Base-by-base conservation (phyloP, 2,797 vertebrate genomes). In the Pseudochromis fuscus region DNA sequence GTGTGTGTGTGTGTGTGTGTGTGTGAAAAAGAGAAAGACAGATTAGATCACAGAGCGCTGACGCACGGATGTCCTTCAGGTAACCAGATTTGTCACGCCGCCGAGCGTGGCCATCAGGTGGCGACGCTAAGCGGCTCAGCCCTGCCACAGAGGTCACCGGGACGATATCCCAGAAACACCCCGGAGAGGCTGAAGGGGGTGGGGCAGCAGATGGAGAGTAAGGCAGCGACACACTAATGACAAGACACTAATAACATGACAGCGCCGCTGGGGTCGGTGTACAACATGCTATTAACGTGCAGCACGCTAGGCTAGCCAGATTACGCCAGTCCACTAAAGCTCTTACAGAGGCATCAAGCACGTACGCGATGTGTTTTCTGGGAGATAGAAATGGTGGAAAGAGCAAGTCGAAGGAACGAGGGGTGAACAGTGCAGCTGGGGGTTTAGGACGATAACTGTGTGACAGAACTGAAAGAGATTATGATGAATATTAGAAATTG, bases 51-150 rank as follows among this genome's bases (percentile, higher is more conserved):
- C 23, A 56, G 52, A 66, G 75, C 30, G 24, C 77, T 78, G 84
- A 87, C 37, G 61, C 87, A 84, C 70, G 70, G 75, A 84, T 84
- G 90, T 89, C 89, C 89, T 94, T 91, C 89, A 91, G 89, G 86
- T 92, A 91, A 90, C 79, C 79, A 82, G 82, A 89, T 89, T 89
- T 88, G 87, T 90, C 85, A 75, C 45, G 11, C 56, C 62, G 85
- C 81, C 88, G 58, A 84, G 80, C 21, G 16, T 25, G 50, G 77
- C 87, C 89, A 87, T 91, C 87, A 83, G 91, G 90, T 75, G 87
- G 87, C 62, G 59, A 59, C 31, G 81, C 75, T 87, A 88, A 89
- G 85, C 82, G 21, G 87, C 88, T 91, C 82, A 89, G 84, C 67
- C 24, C 27, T 74, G 81, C 53, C 77, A 67, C 64, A 2, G 79